Evolutionary conservation across 2,797 vertebrate genomes (phyloP).

Genomic region (Octomys mimax): DNA sequence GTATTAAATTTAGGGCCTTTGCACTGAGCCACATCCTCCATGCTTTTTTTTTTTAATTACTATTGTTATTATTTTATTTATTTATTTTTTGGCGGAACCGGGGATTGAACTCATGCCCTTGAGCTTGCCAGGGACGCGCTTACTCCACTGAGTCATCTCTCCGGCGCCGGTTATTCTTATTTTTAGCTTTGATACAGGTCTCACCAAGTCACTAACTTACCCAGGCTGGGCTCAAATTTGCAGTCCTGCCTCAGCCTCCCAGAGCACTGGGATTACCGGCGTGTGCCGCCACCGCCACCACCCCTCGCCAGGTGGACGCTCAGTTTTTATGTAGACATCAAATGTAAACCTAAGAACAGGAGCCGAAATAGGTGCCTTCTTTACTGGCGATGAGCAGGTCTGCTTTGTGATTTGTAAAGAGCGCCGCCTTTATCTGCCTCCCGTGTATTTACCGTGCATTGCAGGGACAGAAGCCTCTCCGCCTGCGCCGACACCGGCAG

Average conservation of each 20-base stretch:
- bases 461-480: constrained; percentile 72
- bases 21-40: too few species aligned
- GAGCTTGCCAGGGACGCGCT: too few species aligned
- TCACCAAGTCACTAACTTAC: not conserved
- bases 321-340: not conserved
- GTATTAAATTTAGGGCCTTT: too few species aligned
- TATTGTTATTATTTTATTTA: too few species aligned
- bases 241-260: not conserved
- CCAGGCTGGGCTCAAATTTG: not conserved
- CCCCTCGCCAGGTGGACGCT: accelerated
- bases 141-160: too few species aligned
- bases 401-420: not conserved
- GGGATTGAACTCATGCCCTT: too few species aligned
- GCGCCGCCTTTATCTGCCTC: accelerated
- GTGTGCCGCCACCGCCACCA: not conserved
- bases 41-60: not conserved
- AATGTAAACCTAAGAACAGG: not conserved
- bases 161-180: not conserved
- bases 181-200: not conserved
- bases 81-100: not conserved
- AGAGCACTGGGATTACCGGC: not conserved
- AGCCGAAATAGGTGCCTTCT: not conserved
- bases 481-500: constrained; percentile 47
- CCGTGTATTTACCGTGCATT: constrained; percentile 23
- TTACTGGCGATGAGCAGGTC: not conserved